These are phyloP conservation scores for Chunga burmeisteri DNA, from an alignment of 2,113 vertebrate species.

Conservation along the genomic window DNA sequence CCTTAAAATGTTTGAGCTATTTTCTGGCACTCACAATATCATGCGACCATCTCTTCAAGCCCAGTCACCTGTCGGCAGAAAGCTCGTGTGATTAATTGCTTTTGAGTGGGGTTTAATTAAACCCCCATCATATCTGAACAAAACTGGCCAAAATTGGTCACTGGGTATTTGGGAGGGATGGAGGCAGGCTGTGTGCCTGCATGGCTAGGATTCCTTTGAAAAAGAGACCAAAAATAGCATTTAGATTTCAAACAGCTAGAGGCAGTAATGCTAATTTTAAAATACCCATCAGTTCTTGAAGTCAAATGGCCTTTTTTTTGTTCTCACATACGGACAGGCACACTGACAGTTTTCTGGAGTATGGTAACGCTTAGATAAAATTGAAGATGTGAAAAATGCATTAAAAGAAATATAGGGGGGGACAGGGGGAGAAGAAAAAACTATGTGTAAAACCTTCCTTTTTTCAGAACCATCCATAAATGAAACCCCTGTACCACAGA, in stretches of 20 bases:
- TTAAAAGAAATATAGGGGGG: not conserved
- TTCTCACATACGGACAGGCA: not conserved
- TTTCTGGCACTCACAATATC: not conserved
- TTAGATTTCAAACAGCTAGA: not conserved
- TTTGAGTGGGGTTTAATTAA: not conserved
- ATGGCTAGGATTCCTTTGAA: not conserved
- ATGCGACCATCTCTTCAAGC: not conserved
- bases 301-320: not conserved
- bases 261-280: not conserved
- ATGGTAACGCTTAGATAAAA: not conserved
- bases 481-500: fast-evolving
- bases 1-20: not conserved
- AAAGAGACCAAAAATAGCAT: not conserved
- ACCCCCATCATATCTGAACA: not conserved
- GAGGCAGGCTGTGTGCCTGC: not conserved
- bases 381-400: not conserved
- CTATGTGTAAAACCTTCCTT: not conserved
- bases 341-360: not conserved
- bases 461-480: not conserved
- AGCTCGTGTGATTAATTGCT: not conserved
- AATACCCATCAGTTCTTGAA: not conserved
- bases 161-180: not conserved
- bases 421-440: no score
- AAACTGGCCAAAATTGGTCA: not conserved
- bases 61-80: not conserved